phyloP scores from a whole-genome alignment of 2,888 invertebrate species.

The Beris chalybata region DNA sequence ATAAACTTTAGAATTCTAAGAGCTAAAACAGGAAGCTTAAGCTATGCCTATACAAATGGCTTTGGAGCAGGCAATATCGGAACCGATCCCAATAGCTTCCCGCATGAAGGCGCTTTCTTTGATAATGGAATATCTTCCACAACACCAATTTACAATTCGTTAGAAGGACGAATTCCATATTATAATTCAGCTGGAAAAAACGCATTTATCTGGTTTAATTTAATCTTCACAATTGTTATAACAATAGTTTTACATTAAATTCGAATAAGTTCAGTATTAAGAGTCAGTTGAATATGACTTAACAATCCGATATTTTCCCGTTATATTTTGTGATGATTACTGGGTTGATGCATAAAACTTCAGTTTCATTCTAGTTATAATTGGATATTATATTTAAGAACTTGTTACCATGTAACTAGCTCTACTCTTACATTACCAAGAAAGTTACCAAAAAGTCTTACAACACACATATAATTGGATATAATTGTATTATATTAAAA shows the following conservation, averaged over 20 bases:
- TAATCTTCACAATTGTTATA: conserved; percentile 1
- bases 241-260: neutral
- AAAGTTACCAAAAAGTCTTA: conserved; percentile 14
- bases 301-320: neutral
- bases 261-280: neutral
- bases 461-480: too few relatives aligned
- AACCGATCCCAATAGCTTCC: conserved; percentile 38
- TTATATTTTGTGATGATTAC: neutral
- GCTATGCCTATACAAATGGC: conserved; percentile 62
- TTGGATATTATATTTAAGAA: neutral
- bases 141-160: conserved; percentile 43
- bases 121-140: conserved; percentile 44
- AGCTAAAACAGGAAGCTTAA: conserved; percentile 63
- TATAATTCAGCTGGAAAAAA: conserved; percentile 35
- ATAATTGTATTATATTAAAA: too few relatives aligned
- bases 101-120: conserved; percentile 40
- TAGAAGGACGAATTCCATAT: conserved; percentile 40
- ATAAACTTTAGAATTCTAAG: conserved; percentile 70
- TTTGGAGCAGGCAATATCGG: conserved; percentile 43
- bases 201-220: conserved; percentile 12
- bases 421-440: neutral
- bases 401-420: conserved; percentile 29
- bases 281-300: neutral
- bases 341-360: neutral
- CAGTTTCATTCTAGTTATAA: neutral